Evolutionary conservation across 2,797 vertebrate species (phyloP).

Genomic region (Acrossocheilus fasciatus): DNA sequence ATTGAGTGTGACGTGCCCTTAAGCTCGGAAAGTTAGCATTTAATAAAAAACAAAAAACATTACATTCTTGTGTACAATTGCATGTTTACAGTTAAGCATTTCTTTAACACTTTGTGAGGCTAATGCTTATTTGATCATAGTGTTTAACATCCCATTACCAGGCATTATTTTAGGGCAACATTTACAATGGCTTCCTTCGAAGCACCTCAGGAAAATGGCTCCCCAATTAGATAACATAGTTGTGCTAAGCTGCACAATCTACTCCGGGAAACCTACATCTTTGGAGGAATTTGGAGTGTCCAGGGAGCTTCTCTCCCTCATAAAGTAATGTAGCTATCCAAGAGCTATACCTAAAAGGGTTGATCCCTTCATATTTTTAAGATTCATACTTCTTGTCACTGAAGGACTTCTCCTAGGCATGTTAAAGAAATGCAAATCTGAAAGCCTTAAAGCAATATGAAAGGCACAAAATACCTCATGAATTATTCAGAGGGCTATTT

Average conservation of each 20-base stretch:
- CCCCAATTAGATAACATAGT: slow-evolving; percentile 21
- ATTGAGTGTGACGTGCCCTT: slow-evolving; percentile 35
- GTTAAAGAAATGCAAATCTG: slow-evolving; percentile 66
- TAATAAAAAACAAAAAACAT: neutral
- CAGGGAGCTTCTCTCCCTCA: slow-evolving; percentile 45
- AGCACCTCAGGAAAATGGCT: slow-evolving; percentile 37
- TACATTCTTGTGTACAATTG: neutral
- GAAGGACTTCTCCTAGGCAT: slow-evolving; percentile 63
- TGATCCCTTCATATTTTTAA: slow-evolving; percentile 64
- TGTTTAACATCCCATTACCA: slow-evolving; percentile 4
- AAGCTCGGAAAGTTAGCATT: slow-evolving; percentile 44
- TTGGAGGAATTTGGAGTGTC: slow-evolving; percentile 37
- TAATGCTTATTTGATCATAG: slow-evolving; percentile 17
- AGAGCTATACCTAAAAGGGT: slow-evolving; percentile 54
- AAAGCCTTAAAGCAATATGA: slow-evolving; percentile 69
- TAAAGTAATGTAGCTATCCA: slow-evolving; percentile 50
- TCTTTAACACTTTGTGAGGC: neutral
- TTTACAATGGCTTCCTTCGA: neutral
- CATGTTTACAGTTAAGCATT: slow-evolving; percentile 25
- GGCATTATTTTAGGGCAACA: neutral
- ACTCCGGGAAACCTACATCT: slow-evolving; percentile 38
- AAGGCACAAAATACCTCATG: slow-evolving; percentile 66
- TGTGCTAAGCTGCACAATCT: slow-evolving; percentile 32
- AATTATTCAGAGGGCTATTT: slow-evolving; percentile 70
- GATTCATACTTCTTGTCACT: slow-evolving; percentile 65